Evolutionary conservation across 2,113 vertebrate species (phyloP).

Genomic region (Desmodus rotundus): DNA sequence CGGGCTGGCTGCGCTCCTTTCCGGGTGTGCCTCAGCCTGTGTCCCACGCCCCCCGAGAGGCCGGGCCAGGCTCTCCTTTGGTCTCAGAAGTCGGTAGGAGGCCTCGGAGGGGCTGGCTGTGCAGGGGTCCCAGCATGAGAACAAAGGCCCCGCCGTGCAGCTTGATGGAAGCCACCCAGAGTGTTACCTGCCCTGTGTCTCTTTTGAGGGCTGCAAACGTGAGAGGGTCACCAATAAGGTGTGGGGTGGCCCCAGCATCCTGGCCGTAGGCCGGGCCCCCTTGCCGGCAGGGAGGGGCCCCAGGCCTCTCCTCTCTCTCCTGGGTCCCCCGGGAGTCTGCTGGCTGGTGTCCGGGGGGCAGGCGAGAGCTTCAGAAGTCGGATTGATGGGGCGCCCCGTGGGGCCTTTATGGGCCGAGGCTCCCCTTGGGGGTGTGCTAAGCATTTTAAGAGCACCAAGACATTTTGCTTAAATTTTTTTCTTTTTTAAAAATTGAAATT

Average conservation of each 20-base stretch:
- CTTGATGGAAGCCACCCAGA: neutral
- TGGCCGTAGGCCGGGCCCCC: neutral
- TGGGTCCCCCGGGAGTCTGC: neutral
- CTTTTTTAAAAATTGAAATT: neutral
- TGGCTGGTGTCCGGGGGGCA: neutral
- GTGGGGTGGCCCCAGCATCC: neutral
- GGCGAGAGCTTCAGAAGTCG: neutral
- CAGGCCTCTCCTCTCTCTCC: neutral
- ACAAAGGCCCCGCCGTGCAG: neutral
- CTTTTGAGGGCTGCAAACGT: neutral
- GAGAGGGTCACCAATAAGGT: neutral
- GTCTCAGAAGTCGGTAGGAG: neutral
- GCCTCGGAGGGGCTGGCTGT: neutral
- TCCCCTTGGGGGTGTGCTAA: neutral
- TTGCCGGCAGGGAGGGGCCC: neutral
- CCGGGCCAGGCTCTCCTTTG: neutral
- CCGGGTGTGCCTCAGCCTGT: accelerated
- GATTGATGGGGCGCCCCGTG: neutral
- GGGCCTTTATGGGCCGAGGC: neutral
- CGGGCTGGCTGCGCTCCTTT: neutral
- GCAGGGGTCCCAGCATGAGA: neutral
- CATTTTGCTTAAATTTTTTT: neutral
- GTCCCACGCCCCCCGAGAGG: neutral
- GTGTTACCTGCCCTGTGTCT: neutral
- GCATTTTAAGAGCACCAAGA: neutral